Percentiles rank a stretch among this genome's conserved stretches.
These are phyloP conservation scores for Coturnix japonica DNA, from an alignment of 2,113 vertebrate genomes.

Conservation along the genomic window DNA sequence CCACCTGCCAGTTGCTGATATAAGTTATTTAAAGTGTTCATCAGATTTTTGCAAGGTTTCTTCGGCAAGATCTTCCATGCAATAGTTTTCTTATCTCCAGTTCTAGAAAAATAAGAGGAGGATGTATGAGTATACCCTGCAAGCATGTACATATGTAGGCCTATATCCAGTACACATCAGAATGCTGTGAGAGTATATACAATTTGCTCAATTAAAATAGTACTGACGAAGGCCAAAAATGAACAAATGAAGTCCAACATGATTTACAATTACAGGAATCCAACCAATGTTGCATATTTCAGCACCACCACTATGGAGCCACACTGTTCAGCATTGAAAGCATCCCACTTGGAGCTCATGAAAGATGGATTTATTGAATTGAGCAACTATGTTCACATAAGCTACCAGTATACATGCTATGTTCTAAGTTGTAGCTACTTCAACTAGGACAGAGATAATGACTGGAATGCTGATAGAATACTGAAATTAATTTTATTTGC, in stretches of 20 bases:
- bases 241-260: not conserved
- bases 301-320: not conserved
- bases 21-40: conserved; percentile 91
- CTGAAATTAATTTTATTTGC: not conserved
- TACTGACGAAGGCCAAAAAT: not conserved
- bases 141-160: not conserved
- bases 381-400: not conserved
- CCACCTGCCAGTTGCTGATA: conserved; percentile 90
- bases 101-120: conserved; percentile 79
- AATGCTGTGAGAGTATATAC: not conserved
- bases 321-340: not conserved
- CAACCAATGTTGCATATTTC: not conserved
- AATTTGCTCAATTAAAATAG: not conserved
- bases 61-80: conserved; percentile 97
- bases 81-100: conserved; percentile 91
- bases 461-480: not conserved
- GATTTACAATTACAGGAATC: not conserved
- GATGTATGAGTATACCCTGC: not conserved
- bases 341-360: not conserved
- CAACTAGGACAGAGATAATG: not conserved
- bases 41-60: conserved; percentile 96
- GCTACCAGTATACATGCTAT: not conserved
- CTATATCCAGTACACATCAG: not conserved
- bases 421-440: not conserved
- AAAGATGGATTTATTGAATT: not conserved